phyloP scores from a whole-genome alignment of 2,797 vertebrate genomes.

The Xenops minutus region DNA sequence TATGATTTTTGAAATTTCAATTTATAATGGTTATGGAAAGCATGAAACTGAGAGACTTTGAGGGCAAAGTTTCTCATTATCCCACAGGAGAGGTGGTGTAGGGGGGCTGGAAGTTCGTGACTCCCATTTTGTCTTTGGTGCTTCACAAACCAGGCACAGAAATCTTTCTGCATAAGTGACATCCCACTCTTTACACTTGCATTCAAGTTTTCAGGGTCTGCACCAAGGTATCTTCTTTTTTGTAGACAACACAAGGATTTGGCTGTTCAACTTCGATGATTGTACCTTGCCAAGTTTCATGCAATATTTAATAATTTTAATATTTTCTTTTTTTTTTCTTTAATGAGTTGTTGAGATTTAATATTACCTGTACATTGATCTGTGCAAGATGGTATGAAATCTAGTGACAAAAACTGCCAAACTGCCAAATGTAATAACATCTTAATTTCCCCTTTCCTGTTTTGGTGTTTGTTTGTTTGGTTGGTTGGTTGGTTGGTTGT shows the following conservation, averaged over 20 bases:
- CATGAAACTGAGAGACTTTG: not conserved
- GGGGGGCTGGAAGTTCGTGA: not conserved
- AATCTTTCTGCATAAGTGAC: not conserved
- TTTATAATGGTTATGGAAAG: not conserved
- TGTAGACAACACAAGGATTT: not conserved
- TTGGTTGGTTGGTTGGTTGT: too few relatives aligned
- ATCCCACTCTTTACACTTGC: not conserved
- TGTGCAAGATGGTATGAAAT: not conserved
- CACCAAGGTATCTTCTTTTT: not conserved
- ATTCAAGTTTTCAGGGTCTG: not conserved
- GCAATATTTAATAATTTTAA: not conserved
- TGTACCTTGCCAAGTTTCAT: not conserved
- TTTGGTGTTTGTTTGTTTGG: too few relatives aligned
- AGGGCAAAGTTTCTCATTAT: not conserved
- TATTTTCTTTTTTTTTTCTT: not conserved
- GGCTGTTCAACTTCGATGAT: not conserved
- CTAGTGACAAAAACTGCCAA: not conserved
- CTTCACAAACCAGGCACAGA: not conserved
- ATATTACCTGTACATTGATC: not conserved
- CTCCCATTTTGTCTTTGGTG: not conserved
- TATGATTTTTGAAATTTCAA: not conserved
- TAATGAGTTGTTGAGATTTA: not conserved
- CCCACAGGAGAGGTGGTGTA: not conserved
- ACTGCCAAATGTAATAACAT: not conserved
- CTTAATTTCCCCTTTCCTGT: not conserved